Base-by-base conservation (phyloP, 2,113 vertebrate genomes). In the Phyllostomus hastatus region DNA sequence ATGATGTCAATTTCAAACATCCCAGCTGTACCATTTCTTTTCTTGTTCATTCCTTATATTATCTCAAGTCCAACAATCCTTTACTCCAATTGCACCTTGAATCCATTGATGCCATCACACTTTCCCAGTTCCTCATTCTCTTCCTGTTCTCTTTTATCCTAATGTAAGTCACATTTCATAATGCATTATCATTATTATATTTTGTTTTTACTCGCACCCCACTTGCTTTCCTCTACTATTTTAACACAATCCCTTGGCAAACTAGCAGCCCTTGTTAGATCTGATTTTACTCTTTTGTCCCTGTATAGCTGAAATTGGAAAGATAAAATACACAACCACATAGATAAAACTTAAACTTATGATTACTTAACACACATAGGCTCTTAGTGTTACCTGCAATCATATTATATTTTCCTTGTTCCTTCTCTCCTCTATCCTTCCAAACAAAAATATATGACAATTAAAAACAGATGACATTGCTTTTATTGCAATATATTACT, bases 401-500 rank as follows among this genome's bases (percentile, higher is more conserved):
- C 48, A 26, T 46, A 67, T 20, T 35, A 20, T 38, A 22, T 50
- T 79, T 86, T 16, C 38, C 19, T 48, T 48, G 15, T 12, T 61
- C n/a, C 33, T 85, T 70, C 33, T 73, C 33, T 76, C 10, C 46
- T 46, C 50, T 87, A 1, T 48, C 66, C 15, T n/a, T 8, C 52
- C n/a, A 43, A 41, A 50, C 31, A 33, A 54, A 48, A 48, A 48
- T 48, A 48, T 48, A 82, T 50, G 43, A 87, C 43, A n/a, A 48
- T 66, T 46, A 73, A n/a, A 14, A 7, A 82, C 17, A 86, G 11
- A 79, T 83, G 33, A 1, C 2, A 43, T 85, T 46, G 12, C 1
- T 88, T 95, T 95, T 31, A 41, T 92, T 92, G 95, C 20, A 80
- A 16, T 41, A 89, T n/a, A 81, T 50, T 64, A n/a, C 9, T 54